These are phyloP conservation scores for Saturnia japonica DNA, from an alignment of 2,888 invertebrate genomes.

Conservation along the genomic window DNA sequence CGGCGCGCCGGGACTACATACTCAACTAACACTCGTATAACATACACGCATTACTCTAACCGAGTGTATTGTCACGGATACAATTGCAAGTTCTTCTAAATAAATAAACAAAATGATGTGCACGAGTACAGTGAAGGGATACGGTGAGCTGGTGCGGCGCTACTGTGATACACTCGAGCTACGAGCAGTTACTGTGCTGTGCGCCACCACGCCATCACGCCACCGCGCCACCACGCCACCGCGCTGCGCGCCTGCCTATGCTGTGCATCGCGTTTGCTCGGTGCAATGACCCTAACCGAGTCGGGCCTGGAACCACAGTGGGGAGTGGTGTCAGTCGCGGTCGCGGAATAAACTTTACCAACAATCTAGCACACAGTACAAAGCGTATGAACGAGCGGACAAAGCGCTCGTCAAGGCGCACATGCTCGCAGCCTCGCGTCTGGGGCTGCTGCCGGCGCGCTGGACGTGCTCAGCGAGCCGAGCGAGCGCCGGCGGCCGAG, in stretches of 20 bases:
- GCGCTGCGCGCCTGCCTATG: too few species aligned
- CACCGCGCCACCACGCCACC: too few species aligned
- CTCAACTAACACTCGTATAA: neutral
- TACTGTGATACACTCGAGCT: slow-evolving; percentile 13
- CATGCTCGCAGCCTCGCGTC: slow-evolving; percentile 81
- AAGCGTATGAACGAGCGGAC: slow-evolving; percentile 44
- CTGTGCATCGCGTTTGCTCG: too few species aligned
- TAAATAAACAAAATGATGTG: slow-evolving; percentile 14
- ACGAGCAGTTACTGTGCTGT: neutral
- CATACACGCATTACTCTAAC: slow-evolving; percentile 6
- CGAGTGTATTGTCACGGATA: neutral
- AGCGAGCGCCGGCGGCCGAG: slow-evolving; percentile 41
- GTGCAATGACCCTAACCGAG: too few species aligned
- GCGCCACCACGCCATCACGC: neutral
- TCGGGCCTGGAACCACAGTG: neutral
- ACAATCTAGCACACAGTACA: slow-evolving; percentile 33
- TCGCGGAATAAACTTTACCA: neutral
- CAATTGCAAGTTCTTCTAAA: slow-evolving; percentile 6
- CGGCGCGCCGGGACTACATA: neutral
- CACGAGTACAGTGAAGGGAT: slow-evolving; percentile 14
- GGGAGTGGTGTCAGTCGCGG: slow-evolving; percentile 8
- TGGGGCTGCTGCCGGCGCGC: slow-evolving; percentile 72
- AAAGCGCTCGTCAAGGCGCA: slow-evolving; percentile 42
- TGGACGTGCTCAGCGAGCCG: slow-evolving; percentile 33
- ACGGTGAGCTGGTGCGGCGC: slow-evolving; percentile 14